Conservation (phyloP, 2,113 vertebrate species). For the Tapirus terrestris region DNA sequence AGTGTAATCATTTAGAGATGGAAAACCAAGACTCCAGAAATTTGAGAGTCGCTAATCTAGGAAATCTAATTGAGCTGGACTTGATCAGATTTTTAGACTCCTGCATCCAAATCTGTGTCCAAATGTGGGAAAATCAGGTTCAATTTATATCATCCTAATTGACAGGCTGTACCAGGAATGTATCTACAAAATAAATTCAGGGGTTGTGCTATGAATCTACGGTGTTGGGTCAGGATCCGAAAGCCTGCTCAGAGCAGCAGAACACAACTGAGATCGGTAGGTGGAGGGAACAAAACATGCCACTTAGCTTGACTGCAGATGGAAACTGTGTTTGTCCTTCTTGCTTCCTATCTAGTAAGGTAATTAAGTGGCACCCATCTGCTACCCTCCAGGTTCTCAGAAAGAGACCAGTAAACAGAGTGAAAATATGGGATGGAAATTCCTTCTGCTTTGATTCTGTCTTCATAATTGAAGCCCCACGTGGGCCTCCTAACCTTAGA, state of each 20-base stretch:
- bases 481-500: neutral
- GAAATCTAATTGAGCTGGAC: neutral
- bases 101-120: neutral
- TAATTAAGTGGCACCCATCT: neutral
- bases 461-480: neutral
- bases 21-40: neutral
- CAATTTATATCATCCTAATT: neutral
- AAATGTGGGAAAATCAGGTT: neutral
- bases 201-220: neutral
- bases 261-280: neutral
- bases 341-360: neutral
- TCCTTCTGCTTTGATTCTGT: neutral
- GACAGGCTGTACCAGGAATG: neutral
- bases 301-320: neutral
- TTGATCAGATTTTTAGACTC: neutral
- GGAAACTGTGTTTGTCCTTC: neutral
- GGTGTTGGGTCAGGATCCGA: neutral
- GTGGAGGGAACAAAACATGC: neutral
- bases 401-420: neutral
- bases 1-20: neutral
- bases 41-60: neutral
- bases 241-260: neutral
- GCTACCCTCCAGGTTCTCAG: neutral
- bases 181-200: neutral
- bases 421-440: neutral